Conservation (phyloP, 2,113 vertebrate species). For the Tychaedon coryphoeus region DNA sequence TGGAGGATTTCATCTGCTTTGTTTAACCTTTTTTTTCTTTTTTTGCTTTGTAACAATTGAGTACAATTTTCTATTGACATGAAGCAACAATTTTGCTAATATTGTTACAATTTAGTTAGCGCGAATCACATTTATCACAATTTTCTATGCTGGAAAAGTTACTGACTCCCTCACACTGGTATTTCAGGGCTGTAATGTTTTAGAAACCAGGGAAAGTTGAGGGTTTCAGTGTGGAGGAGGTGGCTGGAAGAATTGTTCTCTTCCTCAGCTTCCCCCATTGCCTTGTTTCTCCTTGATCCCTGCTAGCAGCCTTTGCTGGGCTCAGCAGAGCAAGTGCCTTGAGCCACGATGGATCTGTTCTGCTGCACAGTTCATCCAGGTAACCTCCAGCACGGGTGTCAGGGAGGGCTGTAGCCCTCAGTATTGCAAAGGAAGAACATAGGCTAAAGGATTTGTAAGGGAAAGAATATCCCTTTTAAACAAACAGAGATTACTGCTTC, state of each 20-base stretch:
- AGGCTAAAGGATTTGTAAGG: neutral
- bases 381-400: neutral
- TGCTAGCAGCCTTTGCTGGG: neutral
- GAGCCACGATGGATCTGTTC: neutral
- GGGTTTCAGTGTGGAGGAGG: neutral
- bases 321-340: neutral
- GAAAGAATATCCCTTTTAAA: neutral
- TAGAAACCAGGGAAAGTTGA: neutral
- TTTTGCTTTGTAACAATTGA: no score
- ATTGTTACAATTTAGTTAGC: no score
- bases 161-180: neutral
- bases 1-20: no score
- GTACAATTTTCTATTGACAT: no score
- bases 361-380: neutral
- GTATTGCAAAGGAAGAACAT: neutral
- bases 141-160: neutral
- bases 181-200: neutral
- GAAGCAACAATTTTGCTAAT: no score
- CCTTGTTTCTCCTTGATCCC: neutral
- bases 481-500: neutral
- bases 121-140: no score
- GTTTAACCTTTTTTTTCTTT: no score
- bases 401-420: neutral
- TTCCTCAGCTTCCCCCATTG: neutral
- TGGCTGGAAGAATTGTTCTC: neutral